phyloP scores from a whole-genome alignment of 2,113 vertebrate species.

The Haemorhous mexicanus region DNA sequence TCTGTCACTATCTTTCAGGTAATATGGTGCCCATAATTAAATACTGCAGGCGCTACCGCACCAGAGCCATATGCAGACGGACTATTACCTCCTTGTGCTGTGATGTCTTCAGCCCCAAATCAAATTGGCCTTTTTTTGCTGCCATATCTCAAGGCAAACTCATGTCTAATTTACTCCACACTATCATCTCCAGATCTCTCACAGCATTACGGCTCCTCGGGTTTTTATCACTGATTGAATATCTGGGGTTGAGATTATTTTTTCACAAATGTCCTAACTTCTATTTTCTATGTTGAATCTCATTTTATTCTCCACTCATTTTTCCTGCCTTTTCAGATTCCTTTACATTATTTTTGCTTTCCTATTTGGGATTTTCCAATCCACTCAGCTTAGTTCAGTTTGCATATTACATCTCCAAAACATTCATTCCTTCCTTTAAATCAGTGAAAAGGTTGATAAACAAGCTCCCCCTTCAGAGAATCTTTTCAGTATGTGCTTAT shows the following conservation, averaged over 20 bases:
- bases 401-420: neutral
- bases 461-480: neutral
- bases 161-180: constrained; percentile 56
- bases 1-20: constrained; percentile 63
- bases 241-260: constrained; percentile 58
- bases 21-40: constrained; percentile 64
- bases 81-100: constrained; percentile 42
- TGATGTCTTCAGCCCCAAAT: constrained; percentile 61
- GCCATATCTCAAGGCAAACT: constrained; percentile 68
- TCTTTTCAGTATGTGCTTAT: neutral
- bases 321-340: neutral
- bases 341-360: neutral
- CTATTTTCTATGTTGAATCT: constrained; percentile 40
- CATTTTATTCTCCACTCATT: constrained; percentile 37
- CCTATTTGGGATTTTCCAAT: neutral
- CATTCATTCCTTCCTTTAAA: neutral
- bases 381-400: neutral
- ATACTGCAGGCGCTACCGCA: constrained; percentile 44
- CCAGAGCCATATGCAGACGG: constrained; percentile 50
- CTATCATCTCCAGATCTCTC: constrained; percentile 53
- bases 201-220: constrained; percentile 37
- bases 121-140: constrained; percentile 58
- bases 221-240: constrained; percentile 54
- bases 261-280: constrained; percentile 22
- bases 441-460: neutral